A percentile compares a stretch with the other conserved stretches of the same genome.
Conservation (phyloP, 2,797 vertebrate genomes). For the Pangasius krempfi region DNA sequence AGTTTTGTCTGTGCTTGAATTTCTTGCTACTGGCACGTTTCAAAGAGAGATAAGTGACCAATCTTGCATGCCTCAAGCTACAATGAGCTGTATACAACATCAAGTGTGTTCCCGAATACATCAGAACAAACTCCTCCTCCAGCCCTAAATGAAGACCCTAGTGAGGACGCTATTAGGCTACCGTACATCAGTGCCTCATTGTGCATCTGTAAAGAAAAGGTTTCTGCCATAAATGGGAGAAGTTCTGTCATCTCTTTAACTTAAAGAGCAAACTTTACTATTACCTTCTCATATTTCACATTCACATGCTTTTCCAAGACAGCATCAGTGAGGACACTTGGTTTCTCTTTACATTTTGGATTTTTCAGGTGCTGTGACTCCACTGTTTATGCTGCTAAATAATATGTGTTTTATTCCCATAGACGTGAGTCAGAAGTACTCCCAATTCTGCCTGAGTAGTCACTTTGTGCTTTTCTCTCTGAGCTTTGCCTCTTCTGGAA, state of each 20-base stretch:
- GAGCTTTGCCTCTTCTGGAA: background rate
- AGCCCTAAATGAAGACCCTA: background rate
- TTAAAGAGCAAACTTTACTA: background rate
- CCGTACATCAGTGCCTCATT: background rate
- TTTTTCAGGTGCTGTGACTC: background rate
- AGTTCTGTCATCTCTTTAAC: background rate
- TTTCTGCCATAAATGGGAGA: background rate
- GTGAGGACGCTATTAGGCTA: background rate
- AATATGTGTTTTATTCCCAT: background rate
- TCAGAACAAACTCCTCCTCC: background rate
- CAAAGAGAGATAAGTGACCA: background rate
- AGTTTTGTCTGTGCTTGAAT: background rate
- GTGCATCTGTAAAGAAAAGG: background rate
- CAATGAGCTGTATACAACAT: background rate
- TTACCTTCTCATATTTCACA: background rate
- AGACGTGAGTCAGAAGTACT: background rate
- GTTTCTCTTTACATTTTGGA: background rate
- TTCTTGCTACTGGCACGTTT: background rate
- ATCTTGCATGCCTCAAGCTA: background rate
- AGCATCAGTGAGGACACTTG: background rate
- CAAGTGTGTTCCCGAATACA: background rate
- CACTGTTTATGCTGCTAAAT: background rate
- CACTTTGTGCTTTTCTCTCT: background rate
- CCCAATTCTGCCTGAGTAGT: background rate
- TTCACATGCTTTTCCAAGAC: background rate